Evolutionary conservation across 2,888 invertebrate genomes (phyloP).

Genomic region (Amblyteles armatorius): DNA sequence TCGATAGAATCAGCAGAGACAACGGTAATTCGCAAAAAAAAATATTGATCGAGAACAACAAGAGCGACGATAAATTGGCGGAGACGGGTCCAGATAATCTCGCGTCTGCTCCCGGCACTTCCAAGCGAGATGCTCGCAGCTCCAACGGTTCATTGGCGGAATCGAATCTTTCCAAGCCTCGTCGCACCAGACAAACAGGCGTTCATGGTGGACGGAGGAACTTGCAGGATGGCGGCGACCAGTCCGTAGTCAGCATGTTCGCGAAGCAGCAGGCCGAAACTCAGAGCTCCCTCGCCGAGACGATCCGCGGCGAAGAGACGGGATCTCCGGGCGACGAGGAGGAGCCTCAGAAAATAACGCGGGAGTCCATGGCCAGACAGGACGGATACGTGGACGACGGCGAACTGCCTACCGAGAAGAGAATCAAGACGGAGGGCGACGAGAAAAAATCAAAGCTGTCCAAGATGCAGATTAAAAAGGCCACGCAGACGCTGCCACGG

Average conservation of each 20-base stretch:
- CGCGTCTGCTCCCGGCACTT: background rate
- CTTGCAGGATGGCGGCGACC: slow-evolving; percentile 17
- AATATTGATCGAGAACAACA: slow-evolving; percentile 33
- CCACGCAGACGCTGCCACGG: slow-evolving; percentile 70
- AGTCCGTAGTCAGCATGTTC: slow-evolving; percentile 54
- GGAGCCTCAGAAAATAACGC: slow-evolving; percentile 35
- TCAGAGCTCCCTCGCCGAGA: slow-evolving; percentile 9
- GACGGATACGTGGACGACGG: slow-evolving; percentile 73
- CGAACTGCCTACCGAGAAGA: slow-evolving; percentile 66
- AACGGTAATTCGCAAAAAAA: slow-evolving; percentile 37
- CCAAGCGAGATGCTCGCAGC: slow-evolving; percentile 14
- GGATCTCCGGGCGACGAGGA: slow-evolving; percentile 57
- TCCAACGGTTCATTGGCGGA: slow-evolving; percentile 31
- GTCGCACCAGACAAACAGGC: slow-evolving; percentile 28
- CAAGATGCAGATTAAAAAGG: slow-evolving; percentile 60
- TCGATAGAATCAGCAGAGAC: slow-evolving; percentile 38
- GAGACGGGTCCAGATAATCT: slow-evolving; percentile 8
- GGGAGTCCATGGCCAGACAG: slow-evolving; percentile 76
- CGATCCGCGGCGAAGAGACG: slow-evolving; percentile 11
- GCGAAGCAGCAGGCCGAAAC: slow-evolving; percentile 39
- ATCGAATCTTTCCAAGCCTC: slow-evolving; percentile 35
- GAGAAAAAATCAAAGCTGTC: slow-evolving; percentile 8
- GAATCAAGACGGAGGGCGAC: slow-evolving; percentile 60
- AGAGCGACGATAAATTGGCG: slow-evolving; percentile 6
- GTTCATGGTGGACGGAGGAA: background rate